Evolutionary conservation across 1,140 invertebrate genomes (phyloP), one percentile per base, ranked within the genome.

Genomic region (Yoshiicerus persimilis): DNA sequence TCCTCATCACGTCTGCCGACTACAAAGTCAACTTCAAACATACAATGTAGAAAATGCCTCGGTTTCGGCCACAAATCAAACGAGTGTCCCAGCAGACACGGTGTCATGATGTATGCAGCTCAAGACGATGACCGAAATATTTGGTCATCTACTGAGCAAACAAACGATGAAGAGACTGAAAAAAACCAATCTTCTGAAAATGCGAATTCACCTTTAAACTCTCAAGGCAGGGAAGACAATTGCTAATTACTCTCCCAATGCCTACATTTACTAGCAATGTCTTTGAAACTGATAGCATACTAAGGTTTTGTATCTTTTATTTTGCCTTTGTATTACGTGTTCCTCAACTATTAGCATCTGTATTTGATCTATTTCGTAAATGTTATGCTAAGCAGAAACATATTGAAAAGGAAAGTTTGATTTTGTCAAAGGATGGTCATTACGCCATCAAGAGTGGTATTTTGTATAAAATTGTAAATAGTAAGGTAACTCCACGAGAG

Each of bases 291-390:
- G 10, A 20, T 3, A 47, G 13, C 23, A 16, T 84, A 25, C 80
- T 92, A 3, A 92, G 92, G 23, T 88, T 92, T 86, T 85, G 80
- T 38, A 38, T 30, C 13, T 91, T 88, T 87, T 91, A 90, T 84
- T 77, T 87, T 16, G n/a, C 87, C n/a, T 91, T 89, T 70, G 90
- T 91, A 56, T 25, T 25, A 62, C 6, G 91, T 85, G 91, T 90
- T 88, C 77, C 90, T 13, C 83, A 77, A 1, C 80, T 86, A 47
- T 83, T 88, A 11, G 89, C 85, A 23, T 89, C 90, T 39, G 62
- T 91, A 23, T 89, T 88, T 77, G 5, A 36, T 16, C 86, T 91
- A 27, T 84, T 90, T 13, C 10, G 77, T 20, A 87, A 88, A 47
- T 8, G 32, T 32, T 75, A 75, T 25, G 30, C 30, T 4, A 75